Conservation (phyloP, 2,113 vertebrate genomes). For the Turnix velox region DNA sequence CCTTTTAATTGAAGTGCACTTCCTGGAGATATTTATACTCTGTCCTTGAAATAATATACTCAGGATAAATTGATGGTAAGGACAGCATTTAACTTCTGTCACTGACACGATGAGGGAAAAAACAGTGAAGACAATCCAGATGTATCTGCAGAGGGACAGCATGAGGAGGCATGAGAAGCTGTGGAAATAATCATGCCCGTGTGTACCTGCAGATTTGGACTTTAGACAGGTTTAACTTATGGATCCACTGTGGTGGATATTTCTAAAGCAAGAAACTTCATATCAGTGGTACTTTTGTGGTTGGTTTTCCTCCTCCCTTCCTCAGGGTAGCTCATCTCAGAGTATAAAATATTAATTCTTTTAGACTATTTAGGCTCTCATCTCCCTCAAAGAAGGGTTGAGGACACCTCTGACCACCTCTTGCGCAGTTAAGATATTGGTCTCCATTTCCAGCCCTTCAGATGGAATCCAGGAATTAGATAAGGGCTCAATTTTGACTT, state of each 20-base stretch:
- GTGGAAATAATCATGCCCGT: neutral
- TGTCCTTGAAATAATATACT: constrained; percentile 9
- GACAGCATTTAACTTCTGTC: neutral
- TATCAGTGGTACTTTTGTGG: neutral
- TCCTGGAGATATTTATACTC: constrained; percentile 34
- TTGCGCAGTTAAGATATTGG: neutral
- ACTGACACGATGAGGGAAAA: neutral
- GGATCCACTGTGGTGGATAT: neutral
- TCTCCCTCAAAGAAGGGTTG: neutral
- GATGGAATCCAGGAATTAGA: neutral
- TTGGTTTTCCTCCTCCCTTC: neutral
- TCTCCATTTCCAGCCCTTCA: neutral
- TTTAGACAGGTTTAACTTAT: neutral
- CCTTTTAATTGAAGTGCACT: constrained; percentile 21
- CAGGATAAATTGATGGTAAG: neutral
- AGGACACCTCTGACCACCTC: neutral
- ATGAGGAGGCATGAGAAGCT: neutral
- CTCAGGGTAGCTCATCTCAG: neutral
- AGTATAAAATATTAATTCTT: neutral
- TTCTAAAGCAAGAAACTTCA: neutral
- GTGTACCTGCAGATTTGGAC: accelerated
- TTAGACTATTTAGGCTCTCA: neutral
- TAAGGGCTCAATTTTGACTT: neutral
- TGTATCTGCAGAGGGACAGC: neutral
- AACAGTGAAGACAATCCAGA: neutral